These are phyloP conservation scores for Tamandua tetradactyla DNA, from an alignment of 2,797 vertebrate species.

Conservation along the genomic window DNA sequence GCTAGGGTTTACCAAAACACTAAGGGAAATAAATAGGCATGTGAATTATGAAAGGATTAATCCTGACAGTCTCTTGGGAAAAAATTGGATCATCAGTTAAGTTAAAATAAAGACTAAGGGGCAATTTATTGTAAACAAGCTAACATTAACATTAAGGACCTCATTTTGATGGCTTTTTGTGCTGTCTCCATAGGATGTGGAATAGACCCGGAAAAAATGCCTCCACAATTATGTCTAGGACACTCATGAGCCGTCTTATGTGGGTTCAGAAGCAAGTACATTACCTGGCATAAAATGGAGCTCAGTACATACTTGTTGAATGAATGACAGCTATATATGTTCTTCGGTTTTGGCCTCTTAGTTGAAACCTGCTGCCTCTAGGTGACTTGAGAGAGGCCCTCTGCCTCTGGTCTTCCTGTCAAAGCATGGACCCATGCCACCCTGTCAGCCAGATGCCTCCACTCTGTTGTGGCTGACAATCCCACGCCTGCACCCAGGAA, in stretches of 20 bases:
- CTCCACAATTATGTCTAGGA: neutral
- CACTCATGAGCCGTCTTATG: neutral
- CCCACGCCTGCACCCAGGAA: neutral
- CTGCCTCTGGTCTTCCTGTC: neutral
- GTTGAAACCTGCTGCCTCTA: neutral
- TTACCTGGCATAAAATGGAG: neutral
- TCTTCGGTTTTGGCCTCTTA: neutral
- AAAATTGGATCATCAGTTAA: constrained; percentile 16
- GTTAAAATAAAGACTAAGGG: neutral
- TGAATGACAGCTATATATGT: neutral
- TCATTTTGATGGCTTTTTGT: neutral
- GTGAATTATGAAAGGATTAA: neutral
- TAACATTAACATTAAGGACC: neutral
- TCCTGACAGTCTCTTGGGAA: neutral
- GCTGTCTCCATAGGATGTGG: neutral
- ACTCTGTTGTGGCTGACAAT: neutral
- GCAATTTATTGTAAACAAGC: neutral
- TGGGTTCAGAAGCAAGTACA: neutral
- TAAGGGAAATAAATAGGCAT: neutral
- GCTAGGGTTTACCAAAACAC: neutral
- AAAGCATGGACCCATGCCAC: neutral
- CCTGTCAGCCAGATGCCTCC: neutral
- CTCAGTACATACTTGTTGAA: neutral
- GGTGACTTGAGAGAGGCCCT: neutral
- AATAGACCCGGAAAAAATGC: neutral